Base-by-base conservation (phyloP, 1,140 invertebrate species). In the Ephestia elutella region DNA sequence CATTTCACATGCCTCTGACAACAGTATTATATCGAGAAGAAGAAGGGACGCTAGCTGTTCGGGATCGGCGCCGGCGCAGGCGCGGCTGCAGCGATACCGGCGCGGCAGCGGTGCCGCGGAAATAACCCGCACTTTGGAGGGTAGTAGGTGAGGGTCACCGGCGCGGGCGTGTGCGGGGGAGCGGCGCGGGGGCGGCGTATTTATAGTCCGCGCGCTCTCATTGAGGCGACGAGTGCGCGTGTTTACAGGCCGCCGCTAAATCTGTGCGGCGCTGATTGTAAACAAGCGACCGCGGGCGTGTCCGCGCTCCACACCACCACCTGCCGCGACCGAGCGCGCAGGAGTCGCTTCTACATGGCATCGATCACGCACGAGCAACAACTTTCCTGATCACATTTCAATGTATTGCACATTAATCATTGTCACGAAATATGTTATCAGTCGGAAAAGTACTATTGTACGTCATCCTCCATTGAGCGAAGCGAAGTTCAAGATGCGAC, bases 141-240 rank as follows among this genome's bases (percentile, higher is more conserved):
- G 71, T 78, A 76, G 78, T 80, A 67, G 75, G 79, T 82, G 76
- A 82, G 79, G 79, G 76, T 72, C 78, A 68, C 62, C 55, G 49
- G 59, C 56, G 57, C 25, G 44, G 30, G 58, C 61, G 28, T 10
- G 25, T 25, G 48, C 17, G n/a, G 32, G 48, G 20, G 10, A 30
- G 28, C 48, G 11, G 56, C 32, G 55, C 56, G 56, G 54, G 35
- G 38, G 30, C 30, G 54, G 5, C 54, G 68, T 78, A 80, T 79
- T 76, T 72, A 73, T 76, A 78, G 78, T 56, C n/a, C 19, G 35
- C 68, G 57, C 72, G 76, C 57, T 68, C 65, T 62, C 70, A 71
- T 63, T 71, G 68, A 69, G 73, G 66, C 68, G 72, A 63, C 57
- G 65, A 56, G 64, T 50, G 49, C 59, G 54, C 61, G 63, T 71